A percentile compares a stretch with the other conserved stretches of the same genome.
These are phyloP conservation scores for Pelosia muscerda DNA, from an alignment of 2,888 invertebrate genomes.

Conservation along the genomic window DNA sequence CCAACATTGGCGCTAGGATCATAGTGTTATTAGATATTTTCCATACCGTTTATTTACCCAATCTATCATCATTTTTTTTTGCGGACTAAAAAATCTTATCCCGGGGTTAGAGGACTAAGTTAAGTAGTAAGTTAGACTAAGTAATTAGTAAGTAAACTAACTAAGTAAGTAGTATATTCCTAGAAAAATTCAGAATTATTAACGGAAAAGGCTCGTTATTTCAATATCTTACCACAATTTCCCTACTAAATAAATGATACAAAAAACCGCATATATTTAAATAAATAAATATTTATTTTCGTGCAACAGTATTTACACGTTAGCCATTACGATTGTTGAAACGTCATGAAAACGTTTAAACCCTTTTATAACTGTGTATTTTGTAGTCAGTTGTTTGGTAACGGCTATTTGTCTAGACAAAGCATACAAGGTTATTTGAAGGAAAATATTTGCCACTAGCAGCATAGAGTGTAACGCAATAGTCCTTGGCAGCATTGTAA, in stretches of 20 bases:
- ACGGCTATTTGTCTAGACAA: slow-evolving; percentile 4
- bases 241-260: not conserved
- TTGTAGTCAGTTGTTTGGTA: slow-evolving; percentile 2
- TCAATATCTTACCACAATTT: not conserved
- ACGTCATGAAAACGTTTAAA: slow-evolving; percentile 1
- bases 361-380: slow-evolving; percentile 1
- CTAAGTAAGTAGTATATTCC: not conserved
- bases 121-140: too few relatives aligned
- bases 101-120: too few relatives aligned
- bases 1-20: too few relatives aligned
- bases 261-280: not conserved
- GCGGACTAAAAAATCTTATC: too few relatives aligned
- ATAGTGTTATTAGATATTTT: too few relatives aligned
- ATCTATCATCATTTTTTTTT: too few relatives aligned
- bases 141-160: too few relatives aligned
- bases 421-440: slow-evolving; percentile 3
- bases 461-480: not conserved
- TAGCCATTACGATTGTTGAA: not conserved
- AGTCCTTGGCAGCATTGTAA: not conserved
- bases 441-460: slow-evolving; percentile 3
- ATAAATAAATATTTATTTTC: too few relatives aligned
- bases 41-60: too few relatives aligned
- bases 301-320: not conserved
- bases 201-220: not conserved
- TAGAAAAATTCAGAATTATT: not conserved